These are phyloP conservation scores for Poicephalus gulielmi DNA, from an alignment of 2,113 vertebrate species.

Conservation along the genomic window DNA sequence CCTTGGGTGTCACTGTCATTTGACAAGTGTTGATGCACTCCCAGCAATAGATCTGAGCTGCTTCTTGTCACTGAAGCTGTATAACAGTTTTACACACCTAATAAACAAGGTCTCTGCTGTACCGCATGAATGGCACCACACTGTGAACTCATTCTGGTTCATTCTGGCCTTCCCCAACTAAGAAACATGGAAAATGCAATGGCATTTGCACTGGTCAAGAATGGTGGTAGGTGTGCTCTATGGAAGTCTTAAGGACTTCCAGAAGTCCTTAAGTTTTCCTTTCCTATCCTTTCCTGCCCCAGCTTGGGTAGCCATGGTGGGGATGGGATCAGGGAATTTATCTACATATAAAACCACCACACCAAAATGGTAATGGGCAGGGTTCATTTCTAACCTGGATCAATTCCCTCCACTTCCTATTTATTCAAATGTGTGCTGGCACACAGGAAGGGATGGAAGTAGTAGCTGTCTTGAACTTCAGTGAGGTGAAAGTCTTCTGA, in stretches of 20 bases:
- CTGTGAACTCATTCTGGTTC: background rate
- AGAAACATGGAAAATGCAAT: background rate
- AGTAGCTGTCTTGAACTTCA: background rate
- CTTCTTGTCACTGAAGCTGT: background rate
- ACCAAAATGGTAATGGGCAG: background rate
- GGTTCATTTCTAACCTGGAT: background rate
- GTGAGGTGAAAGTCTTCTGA: background rate
- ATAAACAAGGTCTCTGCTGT: background rate
- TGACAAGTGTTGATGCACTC: background rate
- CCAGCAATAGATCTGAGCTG: background rate
- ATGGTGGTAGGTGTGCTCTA: rapidly evolving
- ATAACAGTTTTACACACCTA: background rate
- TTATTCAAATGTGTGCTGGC: background rate
- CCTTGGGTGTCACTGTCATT: background rate
- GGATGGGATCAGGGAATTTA: background rate
- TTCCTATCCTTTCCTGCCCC: background rate
- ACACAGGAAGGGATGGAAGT: background rate
- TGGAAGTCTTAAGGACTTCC: background rate
- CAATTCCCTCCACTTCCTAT: background rate
- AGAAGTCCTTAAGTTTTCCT: background rate
- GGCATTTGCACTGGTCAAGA: background rate
- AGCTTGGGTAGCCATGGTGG: background rate
- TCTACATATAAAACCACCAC: background rate
- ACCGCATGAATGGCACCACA: background rate
- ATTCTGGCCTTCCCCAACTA: background rate